phyloP scores from a whole-genome alignment of 2,888 invertebrate species.

The Hoplodrina ambigua region DNA sequence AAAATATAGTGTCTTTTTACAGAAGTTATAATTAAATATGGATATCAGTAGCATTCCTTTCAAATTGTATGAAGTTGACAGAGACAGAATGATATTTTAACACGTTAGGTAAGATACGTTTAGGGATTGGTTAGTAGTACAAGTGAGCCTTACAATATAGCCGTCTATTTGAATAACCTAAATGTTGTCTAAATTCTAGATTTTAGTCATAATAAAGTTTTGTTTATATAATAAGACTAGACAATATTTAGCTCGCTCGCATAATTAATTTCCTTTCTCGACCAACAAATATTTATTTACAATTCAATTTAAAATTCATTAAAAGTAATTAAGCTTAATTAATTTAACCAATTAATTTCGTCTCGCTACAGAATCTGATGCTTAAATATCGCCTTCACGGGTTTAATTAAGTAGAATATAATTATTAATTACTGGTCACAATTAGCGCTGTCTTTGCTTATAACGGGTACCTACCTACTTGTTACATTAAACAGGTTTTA shows the following conservation, averaged over 20 bases:
- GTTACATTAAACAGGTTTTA: slow-evolving; percentile 6
- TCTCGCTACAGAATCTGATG: slow-evolving; percentile 14
- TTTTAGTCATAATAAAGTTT: neutral
- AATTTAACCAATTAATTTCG: slow-evolving; percentile 20
- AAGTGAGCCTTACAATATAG: too few species aligned
- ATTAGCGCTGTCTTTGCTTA: slow-evolving; percentile 24
- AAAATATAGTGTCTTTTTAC: too few species aligned
- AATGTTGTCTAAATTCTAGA: neutral
- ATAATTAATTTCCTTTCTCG: slow-evolving; percentile 2
- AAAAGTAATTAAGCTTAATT: slow-evolving; percentile 33
- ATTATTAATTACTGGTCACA: slow-evolving; percentile 31
- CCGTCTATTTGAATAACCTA: too few species aligned
- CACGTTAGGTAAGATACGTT: too few species aligned
- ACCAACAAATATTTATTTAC: slow-evolving; percentile 8
- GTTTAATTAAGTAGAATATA: slow-evolving; percentile 28
- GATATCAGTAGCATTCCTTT: too few species aligned
- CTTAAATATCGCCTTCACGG: slow-evolving; percentile 11
- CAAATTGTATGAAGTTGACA: too few species aligned
- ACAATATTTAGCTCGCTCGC: neutral
- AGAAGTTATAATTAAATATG: too few species aligned
- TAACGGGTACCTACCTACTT: slow-evolving; percentile 4
- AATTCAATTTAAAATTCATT: slow-evolving; percentile 3
- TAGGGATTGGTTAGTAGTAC: too few species aligned
- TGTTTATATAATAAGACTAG: neutral
- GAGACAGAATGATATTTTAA: too few species aligned